Evolutionary conservation across 2,113 vertebrate species (phyloP), one percentile per base, ranked within the genome.

Genomic region (Antidorcas marsupialis): DNA sequence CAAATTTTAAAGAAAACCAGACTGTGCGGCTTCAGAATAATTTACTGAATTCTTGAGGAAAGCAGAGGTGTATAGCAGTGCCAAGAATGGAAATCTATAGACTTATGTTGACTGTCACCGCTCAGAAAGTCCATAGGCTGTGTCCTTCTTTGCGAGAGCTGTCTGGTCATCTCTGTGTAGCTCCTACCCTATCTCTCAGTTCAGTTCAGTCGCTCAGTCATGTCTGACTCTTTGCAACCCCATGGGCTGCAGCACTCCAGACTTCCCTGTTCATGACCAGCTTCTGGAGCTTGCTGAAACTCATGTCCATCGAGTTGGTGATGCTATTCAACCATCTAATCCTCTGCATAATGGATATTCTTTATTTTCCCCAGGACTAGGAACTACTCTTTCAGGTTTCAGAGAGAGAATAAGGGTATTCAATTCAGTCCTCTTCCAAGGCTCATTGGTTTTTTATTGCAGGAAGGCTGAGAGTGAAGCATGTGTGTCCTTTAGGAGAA

Each of bases 271-370:
- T 5, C 19, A 39, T 74, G n/a, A 39, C 67, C 67, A 39, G 36
- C 21, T 74, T 2, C 67, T 3, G 19, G 67, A 74, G 67, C 67
- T 74, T 74, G n/a, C 67, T 74, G 5, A 25, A 74, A 39, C 67
- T 74, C 36, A 39, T 6, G 67, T 74, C 19, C 36, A 13, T 39
- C 3, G 0, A 74, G 67, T 2, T 0, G 0, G 36, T 74, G 67
- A 39, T 74, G 10, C 36, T 19, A 16, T 15, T 62, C 28, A 62
- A 15, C 6, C 14, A 71, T 74, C 67, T 39, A 74, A 39, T 74
- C 67, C 36, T 74, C 82, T 82, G 14, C 39, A 53, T n/a, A 28
- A n/a, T 23, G n/a, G 53, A 7, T 85, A 36, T 28, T 91, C 39
- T 89, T 74, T 50, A n/a, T 57, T 53, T 4, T 15, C 53, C 17